Conservation (phyloP, 2,888 invertebrate species). For the Timema cristinae region DNA sequence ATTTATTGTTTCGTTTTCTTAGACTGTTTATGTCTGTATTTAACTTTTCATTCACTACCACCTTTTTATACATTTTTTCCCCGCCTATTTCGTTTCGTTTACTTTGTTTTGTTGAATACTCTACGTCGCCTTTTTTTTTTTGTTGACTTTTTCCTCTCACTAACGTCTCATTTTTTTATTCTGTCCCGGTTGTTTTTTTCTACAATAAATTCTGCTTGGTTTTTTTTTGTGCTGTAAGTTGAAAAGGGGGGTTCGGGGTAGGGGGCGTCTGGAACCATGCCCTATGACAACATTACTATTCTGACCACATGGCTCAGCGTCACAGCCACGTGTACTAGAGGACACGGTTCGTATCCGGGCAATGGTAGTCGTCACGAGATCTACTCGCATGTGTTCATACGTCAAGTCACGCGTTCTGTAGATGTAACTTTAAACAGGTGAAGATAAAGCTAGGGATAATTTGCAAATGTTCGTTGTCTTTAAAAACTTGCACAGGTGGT, state of each 20-base stretch:
- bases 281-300: constrained; percentile 3
- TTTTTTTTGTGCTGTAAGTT: not conserved
- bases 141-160: constrained; percentile 6
- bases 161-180: not conserved
- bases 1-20: constrained; percentile 15
- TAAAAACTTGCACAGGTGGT: no score
- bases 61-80: not conserved
- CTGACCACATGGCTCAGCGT: not conserved
- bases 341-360: no score
- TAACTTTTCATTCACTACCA: constrained; percentile 3
- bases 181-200: constrained; percentile 9
- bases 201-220: constrained; percentile 6
- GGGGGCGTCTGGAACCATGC: constrained; percentile 7
- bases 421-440: no score
- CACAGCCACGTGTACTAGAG: not conserved
- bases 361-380: not conserved
- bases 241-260: not conserved
- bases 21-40: constrained; percentile 11
- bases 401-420: no score
- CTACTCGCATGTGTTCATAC: not conserved
- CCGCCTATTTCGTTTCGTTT: not conserved
- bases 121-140: not conserved
- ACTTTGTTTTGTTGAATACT: constrained; percentile 5
- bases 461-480: no score
- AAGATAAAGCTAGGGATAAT: no score